Conservation (phyloP, 64 coral and sea anemone species). For the Cladopsammia gracilis region DNA sequence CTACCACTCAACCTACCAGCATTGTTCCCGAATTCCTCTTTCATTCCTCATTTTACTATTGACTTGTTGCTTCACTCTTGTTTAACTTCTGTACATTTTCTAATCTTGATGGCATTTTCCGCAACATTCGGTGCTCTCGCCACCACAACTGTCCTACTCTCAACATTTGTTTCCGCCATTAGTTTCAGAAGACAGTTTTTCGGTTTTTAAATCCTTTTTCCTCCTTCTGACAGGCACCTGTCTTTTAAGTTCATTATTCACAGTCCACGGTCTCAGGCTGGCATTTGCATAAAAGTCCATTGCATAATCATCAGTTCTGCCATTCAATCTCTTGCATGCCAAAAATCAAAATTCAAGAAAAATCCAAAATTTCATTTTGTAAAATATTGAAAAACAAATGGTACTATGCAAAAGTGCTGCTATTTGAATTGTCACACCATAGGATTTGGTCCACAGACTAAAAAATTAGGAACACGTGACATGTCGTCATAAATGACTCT, state of each 20-base stretch:
- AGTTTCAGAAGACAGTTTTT: neutral
- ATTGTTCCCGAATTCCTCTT: too few species aligned
- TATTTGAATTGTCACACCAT: too few species aligned
- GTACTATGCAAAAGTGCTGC: too few species aligned
- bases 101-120: slow-evolving; percentile 62
- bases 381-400: too few species aligned
- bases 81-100: slow-evolving; percentile 9
- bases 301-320: slow-evolving; percentile 83
- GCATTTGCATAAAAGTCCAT: slow-evolving; percentile 96
- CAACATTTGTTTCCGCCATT: neutral
- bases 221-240: slow-evolving; percentile 17
- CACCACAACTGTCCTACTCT: slow-evolving; percentile 8
- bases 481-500: too few species aligned
- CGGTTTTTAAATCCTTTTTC: slow-evolving; percentile 38
- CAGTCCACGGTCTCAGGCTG: slow-evolving; percentile 91
- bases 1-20: too few species aligned
- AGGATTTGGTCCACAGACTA: too few species aligned
- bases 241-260: slow-evolving; percentile 82
- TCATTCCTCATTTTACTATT: too few species aligned
- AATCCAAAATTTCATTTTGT: too few species aligned
- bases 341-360: too few species aligned
- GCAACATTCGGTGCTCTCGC: slow-evolving; percentile 46
- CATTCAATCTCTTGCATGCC: slow-evolving; percentile 84
- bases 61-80: neutral
- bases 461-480: too few species aligned